Base-by-base conservation (phyloP, 2,888 invertebrate species). In the Omphaloscelis lunosa region DNA sequence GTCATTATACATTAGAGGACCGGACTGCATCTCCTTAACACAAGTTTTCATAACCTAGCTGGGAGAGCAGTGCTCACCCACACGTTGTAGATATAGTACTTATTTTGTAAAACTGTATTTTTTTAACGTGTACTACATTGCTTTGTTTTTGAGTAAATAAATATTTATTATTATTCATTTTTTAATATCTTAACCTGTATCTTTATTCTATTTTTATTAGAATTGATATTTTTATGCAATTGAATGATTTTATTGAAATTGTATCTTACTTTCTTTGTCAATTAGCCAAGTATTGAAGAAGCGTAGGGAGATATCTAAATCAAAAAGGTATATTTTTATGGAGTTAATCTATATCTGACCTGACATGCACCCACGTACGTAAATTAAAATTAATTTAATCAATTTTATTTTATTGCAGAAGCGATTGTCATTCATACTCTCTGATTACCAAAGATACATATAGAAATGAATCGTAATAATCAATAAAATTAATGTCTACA, bases 401-500 rank as follows among this genome's bases (percentile, higher is more conserved):
- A 59, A 79, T 80, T 80, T 53, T 23, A 80, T 59, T 83, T 79
- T n/a, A 63, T 27, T 61, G 34, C 41, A 58, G 15, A 0, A 56
- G 9, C 29, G 58, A 75, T 76, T 83, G 48, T 69, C 66, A 83
- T 84, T 73, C 69, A 65, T 82, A 62, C 23, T 78, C 68, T 83
- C 79, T 20, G 56, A 68, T 78, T 80, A 82, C 77, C 65, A 59
- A 63, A 70, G 69, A 75, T 75, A 62, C 69, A n/a, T 20, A 69
- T 5, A 82, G 15, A 74, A 82, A 83, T 79, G 15, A 77, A 81
- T 74, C 27, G 48, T 75, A 77, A 77, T 77, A 68, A 72, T 41
- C 78, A 69, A 77, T 83, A 80, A 79, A 82, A 69, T 66, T 74
- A 77, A 86, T 78, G 61, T 75, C 83, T 78, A 82, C 78, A 86